Evolutionary conservation across 2,113 vertebrate genomes (phyloP), one percentile per base, ranked within the genome.

Genomic region (Perca fluviatilis): DNA sequence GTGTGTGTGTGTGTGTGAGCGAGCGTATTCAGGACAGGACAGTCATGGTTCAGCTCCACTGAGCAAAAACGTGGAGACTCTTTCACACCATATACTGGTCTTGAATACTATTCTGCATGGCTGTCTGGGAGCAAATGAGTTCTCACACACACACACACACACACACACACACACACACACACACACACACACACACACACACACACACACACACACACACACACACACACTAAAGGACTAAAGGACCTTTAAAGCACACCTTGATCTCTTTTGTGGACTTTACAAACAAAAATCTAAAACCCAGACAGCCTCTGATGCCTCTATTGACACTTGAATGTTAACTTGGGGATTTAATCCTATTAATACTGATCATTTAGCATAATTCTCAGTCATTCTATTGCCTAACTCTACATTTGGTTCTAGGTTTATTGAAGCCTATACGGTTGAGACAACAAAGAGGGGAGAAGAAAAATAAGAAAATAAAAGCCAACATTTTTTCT

Each of bases 21-120:
- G 82, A 27, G 54, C 80, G 80, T 79, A 46, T 85, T 80, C 36
- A 71, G 73, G 77, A 50, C 61, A 78, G 64, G 68, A 83, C 71
- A 78, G 73, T 82, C 64, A 77, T 68, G 80, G 88, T 84, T 91
- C 77, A 83, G 86, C 85, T 87, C 67, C 63, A 82, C 53, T 85
- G 73, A 87, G 61, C 85, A 82, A 70, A 87, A 80, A 66, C 3
- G 54, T 57, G 46, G 60, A 49, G 53, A 87, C 27, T 86, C 74
- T 75, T 86, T 91, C 54, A 88, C 33, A 84, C 40, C 77, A 87
- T 82, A 81, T 80, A 81, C 63, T 81, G 62, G 70, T 74, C 12
- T 77, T 90, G 53, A 82, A 88, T 74, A 70, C 54, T 30, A 51
- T 30, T 81, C 80, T 84, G 69, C 72, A 80, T 70, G 61, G 62